Conservation (phyloP, 2,113 vertebrate genomes). For the Rhynchomys soricoides region DNA sequence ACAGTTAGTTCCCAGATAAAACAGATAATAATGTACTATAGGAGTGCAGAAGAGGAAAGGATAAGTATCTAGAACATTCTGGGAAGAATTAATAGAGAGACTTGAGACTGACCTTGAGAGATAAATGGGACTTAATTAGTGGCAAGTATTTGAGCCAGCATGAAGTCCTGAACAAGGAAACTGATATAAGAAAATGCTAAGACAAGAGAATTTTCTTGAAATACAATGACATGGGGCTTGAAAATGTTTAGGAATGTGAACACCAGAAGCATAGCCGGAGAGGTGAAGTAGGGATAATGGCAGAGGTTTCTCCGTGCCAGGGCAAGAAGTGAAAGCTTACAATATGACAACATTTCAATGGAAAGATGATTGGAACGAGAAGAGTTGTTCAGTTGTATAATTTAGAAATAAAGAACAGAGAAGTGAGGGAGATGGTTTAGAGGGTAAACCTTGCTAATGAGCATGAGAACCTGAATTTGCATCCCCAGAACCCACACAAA, state of each 20-base stretch:
- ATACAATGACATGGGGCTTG: not conserved
- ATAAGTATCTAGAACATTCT: not conserved
- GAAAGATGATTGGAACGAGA: not conserved
- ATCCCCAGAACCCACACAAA: not conserved
- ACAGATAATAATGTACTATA: slow-evolving; percentile 52
- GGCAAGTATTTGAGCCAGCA: not conserved
- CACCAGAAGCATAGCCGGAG: slow-evolving; percentile 8
- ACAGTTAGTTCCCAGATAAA: slow-evolving; percentile 45
- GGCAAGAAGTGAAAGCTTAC: slow-evolving; percentile 17
- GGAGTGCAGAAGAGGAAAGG: slow-evolving; percentile 23
- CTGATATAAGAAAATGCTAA: slow-evolving; percentile 32
- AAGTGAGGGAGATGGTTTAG: not conserved
- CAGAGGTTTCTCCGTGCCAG: not conserved
- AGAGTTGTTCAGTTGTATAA: not conserved
- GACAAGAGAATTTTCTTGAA: slow-evolving; percentile 31
- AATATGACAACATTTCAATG: slow-evolving; percentile 42
- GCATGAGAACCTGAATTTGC: not conserved
- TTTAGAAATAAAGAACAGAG: slow-evolving; percentile 9
- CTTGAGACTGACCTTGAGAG: slow-evolving; percentile 47
- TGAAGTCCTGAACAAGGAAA: not conserved
- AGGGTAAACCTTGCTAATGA: not conserved
- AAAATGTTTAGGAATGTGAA: slow-evolving; percentile 4
- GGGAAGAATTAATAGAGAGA: slow-evolving; percentile 50
- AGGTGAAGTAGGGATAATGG: not conserved
- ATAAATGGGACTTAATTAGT: slow-evolving; percentile 44